These are phyloP conservation scores for Babyrousa celebensis DNA, from an alignment of 2,797 vertebrate genomes.

Conservation along the genomic window DNA sequence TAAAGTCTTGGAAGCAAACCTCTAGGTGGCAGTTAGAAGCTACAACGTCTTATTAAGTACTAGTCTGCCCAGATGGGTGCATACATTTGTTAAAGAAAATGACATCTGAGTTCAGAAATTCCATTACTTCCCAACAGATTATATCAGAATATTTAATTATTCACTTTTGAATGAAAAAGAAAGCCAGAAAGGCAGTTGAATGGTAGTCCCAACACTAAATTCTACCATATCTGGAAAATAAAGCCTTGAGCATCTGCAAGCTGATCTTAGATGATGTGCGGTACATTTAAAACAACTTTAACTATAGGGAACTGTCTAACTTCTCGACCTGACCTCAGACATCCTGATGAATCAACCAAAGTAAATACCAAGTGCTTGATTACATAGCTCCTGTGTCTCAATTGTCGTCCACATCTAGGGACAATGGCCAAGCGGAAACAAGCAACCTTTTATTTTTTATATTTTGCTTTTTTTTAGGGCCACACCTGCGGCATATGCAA, in stretches of 20 bases:
- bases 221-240: not conserved
- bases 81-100: not conserved
- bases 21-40: not conserved
- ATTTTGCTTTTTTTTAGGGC: too few species aligned
- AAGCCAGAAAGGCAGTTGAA: conserved; percentile 8
- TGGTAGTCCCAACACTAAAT: not conserved
- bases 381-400: not conserved
- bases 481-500: too few species aligned
- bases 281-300: not conserved
- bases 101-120: conserved; percentile 17
- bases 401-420: conserved; percentile 5
- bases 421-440: not conserved
- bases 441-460: not conserved
- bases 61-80: not conserved
- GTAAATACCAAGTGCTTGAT: not conserved
- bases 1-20: not conserved
- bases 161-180: conserved; percentile 42
- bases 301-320: not conserved
- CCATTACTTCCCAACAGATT: conserved; percentile 12
- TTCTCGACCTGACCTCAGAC: not conserved
- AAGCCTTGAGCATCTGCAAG: not conserved
- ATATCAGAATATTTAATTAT: conserved; percentile 19
- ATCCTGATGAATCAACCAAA: not conserved
- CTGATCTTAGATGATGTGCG: not conserved
- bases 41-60: not conserved